A percentile compares a stretch with the other conserved stretches of the same genome.
These are phyloP conservation scores for Platysteira castanea DNA, from an alignment of 2,113 vertebrate genomes.

Conservation along the genomic window DNA sequence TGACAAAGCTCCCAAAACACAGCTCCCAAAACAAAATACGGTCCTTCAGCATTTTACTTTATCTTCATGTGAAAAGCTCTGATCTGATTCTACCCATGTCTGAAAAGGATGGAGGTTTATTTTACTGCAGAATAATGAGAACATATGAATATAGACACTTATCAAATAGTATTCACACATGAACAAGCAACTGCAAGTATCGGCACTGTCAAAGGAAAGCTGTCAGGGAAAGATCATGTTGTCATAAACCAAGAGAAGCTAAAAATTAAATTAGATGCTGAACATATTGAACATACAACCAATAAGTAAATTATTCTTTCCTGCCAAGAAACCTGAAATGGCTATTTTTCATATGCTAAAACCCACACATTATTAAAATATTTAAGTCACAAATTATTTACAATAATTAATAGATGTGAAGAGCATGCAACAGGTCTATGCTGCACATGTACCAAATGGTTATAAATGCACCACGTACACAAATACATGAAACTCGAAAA, in stretches of 20 bases:
- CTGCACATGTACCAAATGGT: neutral
- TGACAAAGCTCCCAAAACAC: neutral
- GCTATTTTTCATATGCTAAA: neutral
- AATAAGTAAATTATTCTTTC: neutral
- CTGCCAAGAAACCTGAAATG: neutral
- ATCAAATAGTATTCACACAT: neutral
- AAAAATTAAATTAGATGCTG: neutral
- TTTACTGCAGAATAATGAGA: neutral
- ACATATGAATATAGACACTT: neutral
- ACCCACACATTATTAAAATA: fast-evolving
- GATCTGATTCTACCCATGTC: neutral
- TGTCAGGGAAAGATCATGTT: neutral
- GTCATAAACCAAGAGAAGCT: neutral
- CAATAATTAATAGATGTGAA: neutral
- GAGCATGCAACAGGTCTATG: neutral
- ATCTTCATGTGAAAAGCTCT: neutral
- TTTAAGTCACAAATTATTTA: neutral
- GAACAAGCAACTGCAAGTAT: neutral
- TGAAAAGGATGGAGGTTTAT: conserved; percentile 10
- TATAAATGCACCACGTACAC: neutral
- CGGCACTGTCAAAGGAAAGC: neutral
- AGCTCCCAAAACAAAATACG: neutral
- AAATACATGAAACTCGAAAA: neutral
- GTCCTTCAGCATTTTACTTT: conserved; percentile 1
- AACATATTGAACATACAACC: neutral